phyloP scores from a whole-genome alignment of 2,888 invertebrate species.

The Andrena bicolor region DNA sequence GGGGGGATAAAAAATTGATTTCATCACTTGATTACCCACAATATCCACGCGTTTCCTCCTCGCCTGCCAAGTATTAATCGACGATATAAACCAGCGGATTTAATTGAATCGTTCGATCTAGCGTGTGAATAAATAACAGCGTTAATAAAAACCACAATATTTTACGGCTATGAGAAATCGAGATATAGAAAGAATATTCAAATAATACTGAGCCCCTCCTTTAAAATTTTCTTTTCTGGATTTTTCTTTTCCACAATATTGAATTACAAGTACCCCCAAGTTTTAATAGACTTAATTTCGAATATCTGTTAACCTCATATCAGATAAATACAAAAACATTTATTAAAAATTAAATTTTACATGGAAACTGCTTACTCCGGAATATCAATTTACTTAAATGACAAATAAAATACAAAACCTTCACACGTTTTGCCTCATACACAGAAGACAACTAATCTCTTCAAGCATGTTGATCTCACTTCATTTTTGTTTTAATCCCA shows the following conservation, averaged over 20 bases:
- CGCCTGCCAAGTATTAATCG: slow-evolving; percentile 23
- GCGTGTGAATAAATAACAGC: slow-evolving; percentile 44
- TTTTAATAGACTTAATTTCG: no score
- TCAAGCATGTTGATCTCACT: no score
- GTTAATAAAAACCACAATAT: slow-evolving; percentile 39
- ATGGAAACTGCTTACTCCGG: background rate
- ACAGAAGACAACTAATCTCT: no score
- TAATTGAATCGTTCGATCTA: slow-evolving; percentile 48
- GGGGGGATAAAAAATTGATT: slow-evolving; percentile 20
- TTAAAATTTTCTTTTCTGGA: no score
- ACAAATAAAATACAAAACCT: background rate
- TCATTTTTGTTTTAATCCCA: no score
- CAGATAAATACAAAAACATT: background rate
- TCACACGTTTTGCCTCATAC: no score
- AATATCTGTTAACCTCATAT: no score
- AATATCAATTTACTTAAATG: background rate
- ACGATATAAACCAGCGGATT: slow-evolving; percentile 24
- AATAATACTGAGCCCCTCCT: no score
- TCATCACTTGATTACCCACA: slow-evolving; percentile 38
- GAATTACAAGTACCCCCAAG: no score
- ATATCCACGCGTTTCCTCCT: slow-evolving; percentile 7
- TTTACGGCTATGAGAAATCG: background rate
- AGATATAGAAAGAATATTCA: no score
- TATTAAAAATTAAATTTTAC: background rate
- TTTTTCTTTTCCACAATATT: no score